Conservation (phyloP, 2,797 vertebrate species). For the Pipistrellus kuhlii region DNA sequence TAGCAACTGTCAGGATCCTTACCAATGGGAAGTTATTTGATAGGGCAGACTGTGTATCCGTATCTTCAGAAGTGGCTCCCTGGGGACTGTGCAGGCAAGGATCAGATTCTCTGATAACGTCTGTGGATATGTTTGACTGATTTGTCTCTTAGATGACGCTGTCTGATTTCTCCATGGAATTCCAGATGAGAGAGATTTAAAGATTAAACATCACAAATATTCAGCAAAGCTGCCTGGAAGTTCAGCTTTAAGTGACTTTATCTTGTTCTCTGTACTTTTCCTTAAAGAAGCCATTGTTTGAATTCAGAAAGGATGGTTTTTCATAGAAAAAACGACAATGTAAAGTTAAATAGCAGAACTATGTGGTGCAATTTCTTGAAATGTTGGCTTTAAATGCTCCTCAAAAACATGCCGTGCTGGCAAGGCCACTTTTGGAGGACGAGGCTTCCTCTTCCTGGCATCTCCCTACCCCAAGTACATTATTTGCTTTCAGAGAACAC, state of each 20-base stretch:
- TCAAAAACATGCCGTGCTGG: background rate
- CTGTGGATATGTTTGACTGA: constrained; percentile 26
- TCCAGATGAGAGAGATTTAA: constrained; percentile 37
- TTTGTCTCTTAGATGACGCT: background rate
- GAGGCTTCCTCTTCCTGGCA: background rate
- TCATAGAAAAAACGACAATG: background rate
- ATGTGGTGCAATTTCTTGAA: background rate
- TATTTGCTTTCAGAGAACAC: background rate
- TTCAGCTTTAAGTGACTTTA: background rate
- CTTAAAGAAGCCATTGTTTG: constrained; percentile 38
- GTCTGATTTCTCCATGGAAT: constrained; percentile 28
- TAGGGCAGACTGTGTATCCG: background rate
- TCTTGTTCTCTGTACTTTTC: constrained; percentile 11
- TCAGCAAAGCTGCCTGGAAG: background rate
- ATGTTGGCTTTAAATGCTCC: background rate
- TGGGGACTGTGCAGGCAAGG: background rate
- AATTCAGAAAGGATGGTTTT: constrained; percentile 16
- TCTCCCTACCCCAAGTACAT: background rate
- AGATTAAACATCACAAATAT: constrained; percentile 49
- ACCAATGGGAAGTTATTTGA: background rate
- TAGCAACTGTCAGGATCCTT: background rate
- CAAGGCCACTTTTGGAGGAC: background rate
- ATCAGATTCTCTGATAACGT: background rate
- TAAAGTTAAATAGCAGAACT: constrained; percentile 38
- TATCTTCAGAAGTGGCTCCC: background rate